Base-by-base conservation (phyloP, 2,888 invertebrate genomes). In the Adelphocoris suturalis region DNA sequence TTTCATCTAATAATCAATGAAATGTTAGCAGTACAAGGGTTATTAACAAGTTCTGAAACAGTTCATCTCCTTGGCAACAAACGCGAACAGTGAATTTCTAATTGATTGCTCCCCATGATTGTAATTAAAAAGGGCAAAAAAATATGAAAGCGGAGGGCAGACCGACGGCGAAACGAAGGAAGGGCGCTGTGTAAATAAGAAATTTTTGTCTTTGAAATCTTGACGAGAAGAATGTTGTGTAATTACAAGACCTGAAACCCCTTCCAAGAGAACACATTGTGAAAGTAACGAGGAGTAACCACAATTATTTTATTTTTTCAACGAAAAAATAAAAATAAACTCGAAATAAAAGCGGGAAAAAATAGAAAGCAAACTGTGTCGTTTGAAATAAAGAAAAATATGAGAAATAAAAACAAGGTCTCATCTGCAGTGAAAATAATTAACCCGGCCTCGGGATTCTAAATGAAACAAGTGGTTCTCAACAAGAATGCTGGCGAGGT, bases 401-500 rank as follows among this genome's bases (percentile, higher is more conserved):
- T 27, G 82, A 82, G 57, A 85, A 37, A 78, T 47, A 47, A 85
- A 85, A 57, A 85, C 57, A 57, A 55, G 55, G 57, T 61, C 85
- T 55, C 85, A 57, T 85, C 57, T 68, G 55, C 85, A 57, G 85
- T 19, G 85, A 85, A 85, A 85, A 85, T 85, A 85, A 85, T 85
- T 85, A 85, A 85, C 85, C 85, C 57, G 85, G 61, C 37, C 55
- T 27, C 57, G 55, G 85, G 57, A 68, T 37, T 57, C 57, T 85
- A 27, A 57, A 85, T 85, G 55, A 52, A 85, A 85, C 85, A 85
- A 85, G 85, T 85, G 85, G 85, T 85, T 85, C 85, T 85, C 85
- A 85, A 85, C 85, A 85, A 85, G 85, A 85, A 85, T 85, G 61
- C 85, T 28, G 23, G 55, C 85, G 57, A 23, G 68, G 55, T 23